Evolutionary conservation across 2,888 invertebrate species (phyloP).

Genomic region (Strigamia maritima): DNA sequence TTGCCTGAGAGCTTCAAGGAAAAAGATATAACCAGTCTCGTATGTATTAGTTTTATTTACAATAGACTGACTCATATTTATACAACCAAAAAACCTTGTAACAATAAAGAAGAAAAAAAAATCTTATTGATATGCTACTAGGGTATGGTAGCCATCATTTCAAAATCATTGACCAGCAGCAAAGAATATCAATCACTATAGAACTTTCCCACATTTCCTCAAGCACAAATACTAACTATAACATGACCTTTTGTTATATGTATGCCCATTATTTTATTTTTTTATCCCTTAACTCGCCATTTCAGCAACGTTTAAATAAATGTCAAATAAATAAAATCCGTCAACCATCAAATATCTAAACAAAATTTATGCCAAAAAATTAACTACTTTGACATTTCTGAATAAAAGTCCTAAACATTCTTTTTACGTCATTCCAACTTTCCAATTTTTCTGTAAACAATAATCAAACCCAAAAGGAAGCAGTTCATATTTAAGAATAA

Average conservation of each 20-base stretch:
- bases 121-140: neutral
- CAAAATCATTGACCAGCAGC: slow-evolving; percentile 24
- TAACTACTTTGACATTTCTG: too few relatives aligned
- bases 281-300: neutral
- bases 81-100: neutral
- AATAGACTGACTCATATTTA: neutral
- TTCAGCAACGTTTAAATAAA: neutral
- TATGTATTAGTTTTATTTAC: neutral
- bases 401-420: too few relatives aligned
- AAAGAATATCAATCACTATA: neutral
- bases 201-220: too few relatives aligned
- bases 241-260: neutral
- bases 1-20: too few relatives aligned
- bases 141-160: neutral
- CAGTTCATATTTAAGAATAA: too few relatives aligned
- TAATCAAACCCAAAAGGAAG: too few relatives aligned
- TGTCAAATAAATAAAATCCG: neutral
- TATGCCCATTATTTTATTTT: neutral
- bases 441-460: too few relatives aligned
- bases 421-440: too few relatives aligned
- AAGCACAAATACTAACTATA: too few relatives aligned
- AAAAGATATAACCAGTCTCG: too few relatives aligned
- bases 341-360: neutral
- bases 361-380: too few relatives aligned
- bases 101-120: neutral